Percentiles rank a stretch among this genome's conserved stretches.
Evolutionary conservation across 2,888 invertebrate genomes (phyloP).

Genomic region (Parnassius smintheus): DNA sequence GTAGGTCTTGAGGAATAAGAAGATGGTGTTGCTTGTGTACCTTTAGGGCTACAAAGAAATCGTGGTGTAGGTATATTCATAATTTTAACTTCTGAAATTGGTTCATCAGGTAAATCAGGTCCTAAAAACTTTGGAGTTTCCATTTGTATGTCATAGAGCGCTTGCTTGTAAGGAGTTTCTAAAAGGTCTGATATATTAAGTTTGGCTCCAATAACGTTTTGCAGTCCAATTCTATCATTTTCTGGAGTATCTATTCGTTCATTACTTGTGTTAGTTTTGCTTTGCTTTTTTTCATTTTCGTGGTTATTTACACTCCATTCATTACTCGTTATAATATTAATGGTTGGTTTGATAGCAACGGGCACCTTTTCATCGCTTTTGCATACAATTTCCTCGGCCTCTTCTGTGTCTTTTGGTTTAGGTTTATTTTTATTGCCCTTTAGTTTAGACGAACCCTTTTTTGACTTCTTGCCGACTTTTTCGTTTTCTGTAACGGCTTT

Average conservation of each 20-base stretch:
- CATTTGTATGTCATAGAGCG: conserved; percentile 69
- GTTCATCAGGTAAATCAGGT: conserved; percentile 65
- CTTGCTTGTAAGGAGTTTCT: conserved; percentile 82
- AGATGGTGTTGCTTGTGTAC: conserved; percentile 59
- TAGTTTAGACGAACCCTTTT: conserved; percentile 32
- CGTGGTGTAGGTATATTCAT: conserved; percentile 80
- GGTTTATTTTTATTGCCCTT: conserved; percentile 40
- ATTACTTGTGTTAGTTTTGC: conserved; percentile 43
- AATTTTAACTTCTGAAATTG: conserved; percentile 79
- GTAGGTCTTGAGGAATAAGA: conserved; percentile 74
- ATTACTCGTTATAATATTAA: conserved; percentile 50
- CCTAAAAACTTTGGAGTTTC: conserved; percentile 80
- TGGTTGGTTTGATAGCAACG: conserved; percentile 51
- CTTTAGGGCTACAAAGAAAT: conserved; percentile 72
- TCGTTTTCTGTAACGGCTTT: conserved; percentile 27
- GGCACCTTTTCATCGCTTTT: conserved; percentile 37
- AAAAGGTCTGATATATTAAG: conserved; percentile 74
- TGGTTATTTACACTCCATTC: conserved; percentile 23
- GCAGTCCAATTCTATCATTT: conserved; percentile 60
- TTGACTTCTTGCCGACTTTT: conserved; percentile 29
- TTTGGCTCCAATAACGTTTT: conserved; percentile 68
- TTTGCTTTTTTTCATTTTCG: conserved; percentile 38
- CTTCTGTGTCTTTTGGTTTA: conserved; percentile 19
- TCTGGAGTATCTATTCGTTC: conserved; percentile 64
- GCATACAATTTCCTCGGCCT: conserved; percentile 31